Evolutionary conservation across 2,113 vertebrate species (phyloP).

Genomic region (Tragelaphus buxtoni): DNA sequence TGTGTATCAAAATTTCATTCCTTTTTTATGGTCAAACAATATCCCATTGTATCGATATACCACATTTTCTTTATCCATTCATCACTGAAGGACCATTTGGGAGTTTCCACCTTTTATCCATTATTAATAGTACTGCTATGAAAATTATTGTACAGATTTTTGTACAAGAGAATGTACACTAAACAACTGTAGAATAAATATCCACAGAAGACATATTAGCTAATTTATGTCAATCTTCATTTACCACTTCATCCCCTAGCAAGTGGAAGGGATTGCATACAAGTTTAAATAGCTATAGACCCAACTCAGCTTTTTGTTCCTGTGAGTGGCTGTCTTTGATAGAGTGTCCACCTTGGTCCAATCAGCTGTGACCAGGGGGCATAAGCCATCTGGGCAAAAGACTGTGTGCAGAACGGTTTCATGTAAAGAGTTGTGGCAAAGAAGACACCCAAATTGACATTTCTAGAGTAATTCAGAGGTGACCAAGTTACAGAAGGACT

Average conservation of each 20-base stretch:
- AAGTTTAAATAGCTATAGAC: neutral
- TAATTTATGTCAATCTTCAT: neutral
- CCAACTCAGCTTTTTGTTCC: neutral
- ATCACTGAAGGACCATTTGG: neutral
- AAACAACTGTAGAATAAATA: neutral
- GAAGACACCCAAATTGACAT: neutral
- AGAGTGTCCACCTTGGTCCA: neutral
- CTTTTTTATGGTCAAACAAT: neutral
- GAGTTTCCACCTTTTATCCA: neutral
- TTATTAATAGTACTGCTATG: neutral
- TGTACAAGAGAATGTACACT: neutral
- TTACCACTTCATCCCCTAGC: neutral
- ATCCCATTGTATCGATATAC: too few relatives aligned
- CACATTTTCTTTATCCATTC: neutral
- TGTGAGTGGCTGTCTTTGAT: neutral
- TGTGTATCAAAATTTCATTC: neutral
- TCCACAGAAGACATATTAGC: neutral
- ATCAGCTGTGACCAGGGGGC: neutral
- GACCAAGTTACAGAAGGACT: neutral
- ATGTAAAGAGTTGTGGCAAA: neutral
- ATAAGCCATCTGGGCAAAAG: neutral
- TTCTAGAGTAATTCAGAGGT: neutral
- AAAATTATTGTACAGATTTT: neutral
- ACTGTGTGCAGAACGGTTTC: neutral
- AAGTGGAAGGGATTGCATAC: neutral